These are phyloP conservation scores for Telmatherina bonti DNA, from an alignment of 2,797 vertebrate genomes.

Conservation along the genomic window DNA sequence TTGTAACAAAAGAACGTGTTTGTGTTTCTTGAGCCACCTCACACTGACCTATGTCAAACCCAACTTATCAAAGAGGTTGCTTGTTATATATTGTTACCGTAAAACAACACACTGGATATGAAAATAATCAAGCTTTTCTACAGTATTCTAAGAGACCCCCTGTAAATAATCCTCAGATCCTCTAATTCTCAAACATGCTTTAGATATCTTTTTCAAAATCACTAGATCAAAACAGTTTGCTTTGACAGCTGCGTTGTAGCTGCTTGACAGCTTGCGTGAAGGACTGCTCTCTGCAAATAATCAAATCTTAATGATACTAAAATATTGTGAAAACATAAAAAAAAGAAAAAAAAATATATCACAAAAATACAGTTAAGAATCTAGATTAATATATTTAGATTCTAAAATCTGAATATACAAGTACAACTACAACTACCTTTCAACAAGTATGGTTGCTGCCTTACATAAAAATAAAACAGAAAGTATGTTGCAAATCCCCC, in stretches of 20 bases:
- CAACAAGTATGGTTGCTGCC: not conserved
- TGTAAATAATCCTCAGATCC: not conserved
- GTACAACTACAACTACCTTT: too few species aligned
- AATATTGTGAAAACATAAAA: constrained; percentile 48
- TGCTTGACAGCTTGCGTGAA: constrained; percentile 57
- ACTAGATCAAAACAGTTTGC: constrained; percentile 35
- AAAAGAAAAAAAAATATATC: constrained; percentile 10
- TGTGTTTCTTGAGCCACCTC: not conserved
- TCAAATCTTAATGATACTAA: constrained; percentile 41
- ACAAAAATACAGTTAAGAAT: constrained; percentile 14
- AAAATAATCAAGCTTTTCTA: constrained; percentile 17
- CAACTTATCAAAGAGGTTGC: too few species aligned
- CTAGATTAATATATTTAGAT: not conserved
- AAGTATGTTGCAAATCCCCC: not conserved
- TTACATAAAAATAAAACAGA: not conserved
- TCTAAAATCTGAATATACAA: not conserved
- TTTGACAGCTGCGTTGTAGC: constrained; percentile 40
- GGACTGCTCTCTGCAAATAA: constrained; percentile 56
- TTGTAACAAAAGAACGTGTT: too few species aligned
- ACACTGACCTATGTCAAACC: not conserved
- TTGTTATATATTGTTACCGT: not conserved
- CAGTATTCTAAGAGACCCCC: constrained; percentile 13
- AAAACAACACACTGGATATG: not conserved
- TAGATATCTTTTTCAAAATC: not conserved
- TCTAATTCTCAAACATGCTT: constrained; percentile 21